These are phyloP conservation scores for Lycocorax pyrrhopterus DNA, from an alignment of 2,113 vertebrate genomes.

Conservation along the genomic window DNA sequence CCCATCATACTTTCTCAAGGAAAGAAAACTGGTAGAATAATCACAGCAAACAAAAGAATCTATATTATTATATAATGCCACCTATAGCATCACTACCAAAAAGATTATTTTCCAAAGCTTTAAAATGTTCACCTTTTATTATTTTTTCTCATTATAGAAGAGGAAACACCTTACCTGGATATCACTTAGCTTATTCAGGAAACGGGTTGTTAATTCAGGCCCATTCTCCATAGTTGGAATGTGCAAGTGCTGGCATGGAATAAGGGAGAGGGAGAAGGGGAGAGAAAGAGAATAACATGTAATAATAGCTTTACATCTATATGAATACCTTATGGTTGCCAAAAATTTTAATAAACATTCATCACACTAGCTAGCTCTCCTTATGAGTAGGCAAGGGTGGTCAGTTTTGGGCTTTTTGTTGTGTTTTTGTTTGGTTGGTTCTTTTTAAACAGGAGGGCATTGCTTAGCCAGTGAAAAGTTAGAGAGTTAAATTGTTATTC, in stretches of 20 bases:
- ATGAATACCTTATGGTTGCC: background rate
- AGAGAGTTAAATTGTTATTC: background rate
- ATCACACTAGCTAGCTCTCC: background rate
- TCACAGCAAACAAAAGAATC: background rate
- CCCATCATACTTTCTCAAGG: background rate
- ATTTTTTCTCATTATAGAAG: background rate
- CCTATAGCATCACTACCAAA: background rate
- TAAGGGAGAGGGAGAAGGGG: background rate
- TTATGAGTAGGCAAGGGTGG: background rate
- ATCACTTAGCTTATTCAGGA: constrained; percentile 77
- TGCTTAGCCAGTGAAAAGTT: background rate
- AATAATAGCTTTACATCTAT: background rate
- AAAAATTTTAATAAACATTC: background rate
- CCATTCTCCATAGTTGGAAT: constrained; percentile 80
- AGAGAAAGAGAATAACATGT: background rate
- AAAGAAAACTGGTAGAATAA: background rate
- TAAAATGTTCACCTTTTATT: background rate
- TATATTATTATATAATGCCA: background rate
- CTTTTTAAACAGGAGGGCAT: background rate
- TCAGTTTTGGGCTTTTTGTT: background rate
- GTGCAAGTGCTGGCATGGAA: constrained; percentile 69
- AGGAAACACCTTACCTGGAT: constrained; percentile 75
- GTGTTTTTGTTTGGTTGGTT: background rate
- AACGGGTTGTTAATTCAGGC: constrained; percentile 72
- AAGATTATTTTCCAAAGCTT: background rate